Conservation (phyloP, 2,113 vertebrate species). For the Lepus timidus region DNA sequence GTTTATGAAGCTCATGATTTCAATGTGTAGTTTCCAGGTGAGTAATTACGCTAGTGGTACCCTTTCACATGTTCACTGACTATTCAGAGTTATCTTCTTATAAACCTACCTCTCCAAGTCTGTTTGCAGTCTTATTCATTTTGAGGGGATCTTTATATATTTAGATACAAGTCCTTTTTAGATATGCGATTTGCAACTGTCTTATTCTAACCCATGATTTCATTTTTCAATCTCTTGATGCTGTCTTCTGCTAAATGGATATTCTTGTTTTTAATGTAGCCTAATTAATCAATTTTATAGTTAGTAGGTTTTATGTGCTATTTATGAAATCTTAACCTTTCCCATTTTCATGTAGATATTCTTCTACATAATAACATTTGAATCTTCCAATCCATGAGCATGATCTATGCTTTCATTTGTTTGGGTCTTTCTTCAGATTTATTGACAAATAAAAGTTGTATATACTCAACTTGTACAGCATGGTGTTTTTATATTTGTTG, state of each 20-base stretch:
- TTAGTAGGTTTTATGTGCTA: background rate
- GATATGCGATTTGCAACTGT: background rate
- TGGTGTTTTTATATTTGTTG: background rate
- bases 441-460: background rate
- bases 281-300: slow-evolving; percentile 31
- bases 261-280: slow-evolving; percentile 19
- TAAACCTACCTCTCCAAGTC: background rate
- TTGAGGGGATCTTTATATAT: background rate
- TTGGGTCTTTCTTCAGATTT: background rate
- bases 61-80: background rate
- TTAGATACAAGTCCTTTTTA: background rate
- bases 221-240: background rate
- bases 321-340: slow-evolving; percentile 59
- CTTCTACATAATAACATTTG: slow-evolving; percentile 29
- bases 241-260: background rate
- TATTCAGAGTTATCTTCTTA: background rate
- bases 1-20: background rate
- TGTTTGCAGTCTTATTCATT: background rate
- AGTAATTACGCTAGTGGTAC: background rate
- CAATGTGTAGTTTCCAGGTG: slow-evolving; percentile 4
- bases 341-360: background rate
- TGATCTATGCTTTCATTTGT: background rate
- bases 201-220: background rate
- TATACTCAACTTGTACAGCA: background rate
- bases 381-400: background rate